Percentiles rank a stretch among this genome's conserved stretches.
Conservation (phyloP, 2,113 vertebrate species). For the Actenoides hombroni region DNA sequence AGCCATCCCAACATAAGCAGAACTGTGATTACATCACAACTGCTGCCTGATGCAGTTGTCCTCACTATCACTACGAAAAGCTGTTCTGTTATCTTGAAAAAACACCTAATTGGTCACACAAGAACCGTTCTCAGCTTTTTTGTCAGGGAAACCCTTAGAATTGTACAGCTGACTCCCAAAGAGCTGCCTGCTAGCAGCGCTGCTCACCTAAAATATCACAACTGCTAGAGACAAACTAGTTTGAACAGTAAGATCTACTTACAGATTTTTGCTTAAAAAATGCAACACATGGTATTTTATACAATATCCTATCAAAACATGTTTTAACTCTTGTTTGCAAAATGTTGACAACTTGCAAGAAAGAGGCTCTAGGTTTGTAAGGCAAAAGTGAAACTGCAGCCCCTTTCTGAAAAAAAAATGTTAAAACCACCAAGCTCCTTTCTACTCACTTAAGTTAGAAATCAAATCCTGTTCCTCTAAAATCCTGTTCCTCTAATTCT, state of each 20-base stretch:
- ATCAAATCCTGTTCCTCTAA: neutral
- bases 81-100: neutral
- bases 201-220: neutral
- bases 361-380: neutral
- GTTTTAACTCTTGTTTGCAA: neutral
- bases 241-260: neutral
- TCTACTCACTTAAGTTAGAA: neutral
- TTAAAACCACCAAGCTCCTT: neutral
- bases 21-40: neutral
- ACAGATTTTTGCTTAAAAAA: neutral
- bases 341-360: neutral
- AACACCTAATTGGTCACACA: neutral
- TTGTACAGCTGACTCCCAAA: neutral
- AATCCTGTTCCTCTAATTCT: neutral
- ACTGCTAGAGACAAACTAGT: neutral
- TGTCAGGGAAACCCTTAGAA: neutral
- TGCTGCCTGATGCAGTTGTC: neutral
- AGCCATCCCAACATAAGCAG: rapidly evolving
- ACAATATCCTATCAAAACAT: neutral
- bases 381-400: neutral
- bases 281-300: neutral
- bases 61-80: neutral
- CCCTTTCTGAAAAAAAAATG: neutral
- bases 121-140: neutral
- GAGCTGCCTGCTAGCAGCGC: neutral